Percentiles rank a stretch among this genome's conserved stretches.
Evolutionary conservation across 2,797 vertebrate species (phyloP).

Genomic region (Cynodonichthys magdalenae): DNA sequence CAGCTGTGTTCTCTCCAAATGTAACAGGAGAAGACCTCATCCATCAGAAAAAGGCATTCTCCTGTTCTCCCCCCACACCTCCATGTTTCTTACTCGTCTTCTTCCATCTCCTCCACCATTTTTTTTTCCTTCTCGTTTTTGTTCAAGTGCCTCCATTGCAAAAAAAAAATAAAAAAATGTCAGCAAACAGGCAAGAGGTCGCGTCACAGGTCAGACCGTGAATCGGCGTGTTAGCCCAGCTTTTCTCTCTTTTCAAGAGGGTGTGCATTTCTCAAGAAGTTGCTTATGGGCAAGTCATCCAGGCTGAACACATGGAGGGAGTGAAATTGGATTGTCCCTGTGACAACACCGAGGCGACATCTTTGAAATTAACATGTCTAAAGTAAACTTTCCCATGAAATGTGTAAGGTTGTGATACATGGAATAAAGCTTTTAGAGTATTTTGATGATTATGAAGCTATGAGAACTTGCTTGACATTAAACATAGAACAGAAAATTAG

Average conservation of each 20-base stretch:
- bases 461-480: constrained; percentile 9
- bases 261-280: constrained; percentile 80
- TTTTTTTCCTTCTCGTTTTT: constrained; percentile 73
- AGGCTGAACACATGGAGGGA: constrained; percentile 51
- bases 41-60: constrained; percentile 82
- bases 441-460: constrained; percentile 19
- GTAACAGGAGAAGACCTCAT: constrained; percentile 89
- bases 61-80: constrained; percentile 33
- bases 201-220: constrained; percentile 69
- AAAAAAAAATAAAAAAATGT: constrained; percentile 79
- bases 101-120: constrained; percentile 49
- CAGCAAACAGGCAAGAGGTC: constrained; percentile 83
- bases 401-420: constrained; percentile 31
- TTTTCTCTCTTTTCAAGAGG: constrained; percentile 79
- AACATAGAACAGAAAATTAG: constrained; percentile 37
- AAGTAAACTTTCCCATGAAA: constrained; percentile 49
- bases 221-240: constrained; percentile 66
- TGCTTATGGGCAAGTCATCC: constrained; percentile 64
- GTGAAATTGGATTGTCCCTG: constrained; percentile 50
- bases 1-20: constrained; percentile 92
- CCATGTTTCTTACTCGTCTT: constrained; percentile 56
- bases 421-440: constrained; percentile 37
- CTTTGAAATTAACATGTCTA: constrained; percentile 43
- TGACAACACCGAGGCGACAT: constrained; percentile 59
- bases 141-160: constrained; percentile 81